Evolutionary conservation across 53 echinoderm and acorn worm genomes (phyloP).

Genomic region (Holothuria leucospilota): DNA sequence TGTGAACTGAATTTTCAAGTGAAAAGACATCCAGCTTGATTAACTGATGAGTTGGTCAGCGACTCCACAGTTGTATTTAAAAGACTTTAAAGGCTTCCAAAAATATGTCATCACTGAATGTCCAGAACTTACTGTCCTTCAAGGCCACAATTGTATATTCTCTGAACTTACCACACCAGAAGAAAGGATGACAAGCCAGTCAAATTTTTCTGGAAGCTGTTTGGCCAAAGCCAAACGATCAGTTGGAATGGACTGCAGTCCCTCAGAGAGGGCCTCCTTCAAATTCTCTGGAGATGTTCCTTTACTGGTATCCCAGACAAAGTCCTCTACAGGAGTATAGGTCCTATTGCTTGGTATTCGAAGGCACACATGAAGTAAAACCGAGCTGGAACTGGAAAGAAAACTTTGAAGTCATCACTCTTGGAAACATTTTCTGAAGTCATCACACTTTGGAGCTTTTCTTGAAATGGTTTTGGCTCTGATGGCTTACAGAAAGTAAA

Average conservation of each 20-base stretch:
- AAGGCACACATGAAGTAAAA: constrained; percentile 73
- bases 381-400: constrained; percentile 55
- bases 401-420: neutral
- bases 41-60: no score
- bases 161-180: constrained; percentile 10
- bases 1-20: no score
- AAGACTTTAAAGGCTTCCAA: no score
- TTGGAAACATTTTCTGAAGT: no score
- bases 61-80: no score
- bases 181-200: constrained; percentile 77
- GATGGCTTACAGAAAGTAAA: no score
- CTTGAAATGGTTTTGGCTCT: no score
- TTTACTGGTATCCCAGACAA: constrained; percentile 82
- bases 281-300: constrained; percentile 68
- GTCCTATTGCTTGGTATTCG: constrained; percentile 70
- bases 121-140: no score
- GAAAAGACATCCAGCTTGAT: no score
- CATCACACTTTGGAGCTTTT: no score
- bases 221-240: constrained; percentile 85
- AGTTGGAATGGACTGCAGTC: constrained; percentile 60
- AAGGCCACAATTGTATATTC: no score
- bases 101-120: no score
- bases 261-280: constrained; percentile 76
- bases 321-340: constrained; percentile 77
- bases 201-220: constrained; percentile 76